phyloP scores from a whole-genome alignment of 2,797 vertebrate species.

The Picus viridis region DNA sequence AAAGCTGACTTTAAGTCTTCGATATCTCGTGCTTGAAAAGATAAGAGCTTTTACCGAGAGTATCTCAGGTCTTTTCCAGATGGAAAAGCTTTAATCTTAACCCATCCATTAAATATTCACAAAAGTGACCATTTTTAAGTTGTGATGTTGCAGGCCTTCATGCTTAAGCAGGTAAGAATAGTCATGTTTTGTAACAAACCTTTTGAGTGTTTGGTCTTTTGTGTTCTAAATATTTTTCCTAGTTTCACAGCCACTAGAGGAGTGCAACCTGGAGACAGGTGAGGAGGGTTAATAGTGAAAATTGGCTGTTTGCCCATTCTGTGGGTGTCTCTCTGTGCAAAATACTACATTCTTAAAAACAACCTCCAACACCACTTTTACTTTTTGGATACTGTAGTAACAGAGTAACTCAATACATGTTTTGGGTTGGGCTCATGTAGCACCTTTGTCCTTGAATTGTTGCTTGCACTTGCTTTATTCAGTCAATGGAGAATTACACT shows the following conservation, averaged over 20 bases:
- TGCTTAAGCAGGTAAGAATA: background rate
- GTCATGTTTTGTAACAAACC: rapidly evolving
- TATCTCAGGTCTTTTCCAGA: background rate
- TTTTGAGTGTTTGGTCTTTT: rapidly evolving
- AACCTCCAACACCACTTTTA: rapidly evolving
- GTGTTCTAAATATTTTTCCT: background rate
- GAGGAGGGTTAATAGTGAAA: background rate
- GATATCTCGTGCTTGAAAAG: rapidly evolving
- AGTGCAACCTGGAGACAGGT: background rate
- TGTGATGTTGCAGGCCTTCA: background rate
- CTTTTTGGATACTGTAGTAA: background rate
- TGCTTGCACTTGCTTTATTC: background rate
- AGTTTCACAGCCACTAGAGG: rapidly evolving
- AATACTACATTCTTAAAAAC: background rate
- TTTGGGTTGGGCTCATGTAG: background rate
- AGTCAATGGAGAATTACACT: background rate
- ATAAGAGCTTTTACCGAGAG: background rate
- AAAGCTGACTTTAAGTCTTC: background rate
- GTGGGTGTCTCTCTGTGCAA: background rate
- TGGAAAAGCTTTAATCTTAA: background rate
- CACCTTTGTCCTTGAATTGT: background rate
- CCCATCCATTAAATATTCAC: background rate
- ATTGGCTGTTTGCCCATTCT: background rate
- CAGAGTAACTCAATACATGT: rapidly evolving
- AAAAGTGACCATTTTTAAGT: background rate